phyloP scores from a whole-genome alignment of 2,888 invertebrate genomes.

The Endotricha flammealis region DNA sequence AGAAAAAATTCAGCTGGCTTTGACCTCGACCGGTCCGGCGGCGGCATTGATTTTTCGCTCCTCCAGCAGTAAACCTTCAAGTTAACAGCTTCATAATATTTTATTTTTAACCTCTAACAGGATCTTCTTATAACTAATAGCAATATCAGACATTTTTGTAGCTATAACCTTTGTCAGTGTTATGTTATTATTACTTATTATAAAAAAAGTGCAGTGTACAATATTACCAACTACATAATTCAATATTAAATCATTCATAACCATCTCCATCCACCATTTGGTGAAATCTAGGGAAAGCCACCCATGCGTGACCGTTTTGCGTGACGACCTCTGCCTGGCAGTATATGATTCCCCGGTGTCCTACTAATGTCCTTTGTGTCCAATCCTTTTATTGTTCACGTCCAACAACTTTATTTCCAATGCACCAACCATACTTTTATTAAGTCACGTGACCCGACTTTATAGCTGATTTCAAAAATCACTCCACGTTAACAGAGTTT shows the following conservation, averaged over 20 bases:
- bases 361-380: constrained; percentile 52
- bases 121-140: constrained; percentile 20
- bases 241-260: constrained; percentile 47
- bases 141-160: neutral
- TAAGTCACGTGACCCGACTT: constrained; percentile 24
- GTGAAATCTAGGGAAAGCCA: constrained; percentile 52
- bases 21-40: constrained; percentile 11
- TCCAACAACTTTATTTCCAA: constrained; percentile 28
- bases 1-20: constrained; percentile 12
- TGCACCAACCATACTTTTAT: constrained; percentile 20
- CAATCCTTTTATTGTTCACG: constrained; percentile 42
- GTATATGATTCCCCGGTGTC: constrained; percentile 42
- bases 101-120: constrained; percentile 16
- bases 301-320: constrained; percentile 60
- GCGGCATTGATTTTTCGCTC: constrained; percentile 16
- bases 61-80: constrained; percentile 18
- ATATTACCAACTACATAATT: constrained; percentile 8
- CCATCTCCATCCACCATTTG: constrained; percentile 28
- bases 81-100: constrained; percentile 6
- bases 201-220: neutral
- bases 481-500: constrained; percentile 18
- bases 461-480: constrained; percentile 22
- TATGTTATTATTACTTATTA: too few species aligned
- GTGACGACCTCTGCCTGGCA: constrained; percentile 47
- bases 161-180: neutral